Evolutionary conservation across 2,888 invertebrate species (phyloP).

Genomic region (Drosophila neotestacea): DNA sequence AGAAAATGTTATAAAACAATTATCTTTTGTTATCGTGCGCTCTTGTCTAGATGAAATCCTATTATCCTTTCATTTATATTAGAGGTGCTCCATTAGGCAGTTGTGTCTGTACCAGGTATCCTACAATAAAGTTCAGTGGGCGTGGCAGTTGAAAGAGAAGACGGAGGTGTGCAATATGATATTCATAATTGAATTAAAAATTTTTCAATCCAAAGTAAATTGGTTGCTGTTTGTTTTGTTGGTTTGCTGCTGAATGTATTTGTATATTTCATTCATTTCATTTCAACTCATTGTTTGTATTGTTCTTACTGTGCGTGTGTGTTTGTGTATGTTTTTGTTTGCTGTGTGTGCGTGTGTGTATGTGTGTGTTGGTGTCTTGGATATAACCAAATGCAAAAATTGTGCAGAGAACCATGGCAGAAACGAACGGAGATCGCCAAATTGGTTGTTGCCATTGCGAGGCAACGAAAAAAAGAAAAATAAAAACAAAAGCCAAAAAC

Average conservation of each 20-base stretch:
- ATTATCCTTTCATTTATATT: background rate
- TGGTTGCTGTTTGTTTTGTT: conserved; percentile 22
- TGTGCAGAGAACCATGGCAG: conserved; percentile 56
- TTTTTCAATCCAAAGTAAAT: conserved; percentile 36
- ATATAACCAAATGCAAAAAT: conserved; percentile 49
- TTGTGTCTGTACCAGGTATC: conserved; percentile 10
- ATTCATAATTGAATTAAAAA: conserved; percentile 53
- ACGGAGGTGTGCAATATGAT: conserved; percentile 2
- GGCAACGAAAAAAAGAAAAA: conserved; percentile 22
- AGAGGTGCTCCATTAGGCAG: conserved; percentile 14
- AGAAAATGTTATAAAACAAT: background rate
- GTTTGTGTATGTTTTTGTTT: background rate
- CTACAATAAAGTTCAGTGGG: background rate
- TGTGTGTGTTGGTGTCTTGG: conserved; percentile 19
- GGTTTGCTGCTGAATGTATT: conserved; percentile 9
- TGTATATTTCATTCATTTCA: conserved; percentile 21
- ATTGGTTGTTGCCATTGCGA: conserved; percentile 47
- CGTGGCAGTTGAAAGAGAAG: background rate
- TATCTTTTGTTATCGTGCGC: background rate
- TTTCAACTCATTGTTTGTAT: conserved; percentile 29
- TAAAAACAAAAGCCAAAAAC: conserved; percentile 45
- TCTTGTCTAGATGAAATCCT: background rate
- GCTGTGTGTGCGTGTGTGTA: background rate
- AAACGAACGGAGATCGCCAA: conserved; percentile 51
- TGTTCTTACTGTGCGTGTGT: conserved; percentile 23